Percentiles rank a stretch among this genome's conserved stretches.
Conservation (phyloP, 2,888 invertebrate species). For the Limnephilus auricula region DNA sequence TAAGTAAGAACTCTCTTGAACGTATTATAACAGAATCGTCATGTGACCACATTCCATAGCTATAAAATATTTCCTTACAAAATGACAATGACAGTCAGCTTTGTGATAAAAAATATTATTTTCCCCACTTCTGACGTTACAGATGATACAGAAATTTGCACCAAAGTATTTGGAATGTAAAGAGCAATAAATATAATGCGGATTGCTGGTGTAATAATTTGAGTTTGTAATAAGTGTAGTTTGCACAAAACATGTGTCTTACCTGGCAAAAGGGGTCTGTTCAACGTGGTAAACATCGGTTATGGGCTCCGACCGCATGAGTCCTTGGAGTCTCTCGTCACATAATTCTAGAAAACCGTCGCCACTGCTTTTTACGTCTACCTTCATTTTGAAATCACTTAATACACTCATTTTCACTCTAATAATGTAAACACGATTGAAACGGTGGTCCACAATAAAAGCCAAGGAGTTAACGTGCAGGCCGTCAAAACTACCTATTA, state of each 20-base stretch:
- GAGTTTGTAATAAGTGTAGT: background rate
- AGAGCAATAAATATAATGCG: background rate
- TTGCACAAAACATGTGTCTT: conserved; percentile 67
- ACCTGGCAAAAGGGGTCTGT: conserved; percentile 92
- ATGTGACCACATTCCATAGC: background rate
- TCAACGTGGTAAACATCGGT: conserved; percentile 88
- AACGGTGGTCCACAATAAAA: conserved; percentile 28
- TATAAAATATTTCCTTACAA: background rate
- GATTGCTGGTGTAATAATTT: background rate
- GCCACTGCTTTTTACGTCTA: conserved; percentile 79
- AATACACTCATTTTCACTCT: conserved; percentile 58
- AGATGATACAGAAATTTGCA: background rate
- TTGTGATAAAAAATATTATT: background rate
- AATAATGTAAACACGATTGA: conserved; percentile 44
- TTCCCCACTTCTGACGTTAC: conserved; percentile 1
- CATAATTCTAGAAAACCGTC: conserved; percentile 86
- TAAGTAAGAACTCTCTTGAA: background rate
- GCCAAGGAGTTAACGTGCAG: conserved; percentile 3
- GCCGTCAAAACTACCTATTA: conserved; percentile 36
- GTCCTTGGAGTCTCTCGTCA: conserved; percentile 81
- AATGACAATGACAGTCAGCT: background rate
- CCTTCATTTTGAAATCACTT: conserved; percentile 59
- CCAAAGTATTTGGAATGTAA: background rate
- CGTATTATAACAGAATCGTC: background rate
- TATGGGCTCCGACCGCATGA: conserved; percentile 86